Base-by-base conservation (phyloP, 2,113 vertebrate species). In the Orientallactaga bullata region DNA sequence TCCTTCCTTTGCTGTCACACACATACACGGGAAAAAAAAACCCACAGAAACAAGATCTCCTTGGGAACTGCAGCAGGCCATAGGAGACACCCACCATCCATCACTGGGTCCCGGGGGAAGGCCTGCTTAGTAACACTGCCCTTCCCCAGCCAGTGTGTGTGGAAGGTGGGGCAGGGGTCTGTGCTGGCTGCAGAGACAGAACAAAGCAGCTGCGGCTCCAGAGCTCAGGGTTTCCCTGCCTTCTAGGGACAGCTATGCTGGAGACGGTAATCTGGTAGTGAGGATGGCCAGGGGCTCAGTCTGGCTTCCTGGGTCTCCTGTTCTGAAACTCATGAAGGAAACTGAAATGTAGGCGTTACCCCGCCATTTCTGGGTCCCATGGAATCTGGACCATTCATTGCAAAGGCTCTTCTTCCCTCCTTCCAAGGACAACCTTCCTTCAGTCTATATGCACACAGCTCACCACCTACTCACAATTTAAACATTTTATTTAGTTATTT, bases 361-460 rank as follows among this genome's bases (percentile, higher is more conserved):
- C 74, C 20, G 13, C 35, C 17, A 21, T 15, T 84, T 10, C 61
- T 23, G 13, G 78, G 39, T 6, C 37, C 66, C 2, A 0, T 13
- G 30, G 72, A 21, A 42, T 23, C 35, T 15, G 28, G 30, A 18
- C 3, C 3, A 9, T 32, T 2, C 79, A 18, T 12, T 28, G 24
- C 42, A 16, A 30, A 69, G 37, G 11, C 13, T 47, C 42, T 47
- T 47, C 24, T 20, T 18, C 11, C 21, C 18, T 39, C 58, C 61
- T 32, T 32, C 20, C 32, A 15, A 5, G 39, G 4, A 23, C 16
- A 20, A 9, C 13, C 58, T 0, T 42, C 3, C 35, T 2, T 51
- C 10, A 12, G 23, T 9, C 20, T 9, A 0, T 23, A 28, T 35
- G 8, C 51, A 35, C 66, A 0, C 1, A 4, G 0, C 37, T 30